These are phyloP conservation scores for Geotria australis DNA, from an alignment of 2,797 vertebrate genomes.

Conservation along the genomic window DNA sequence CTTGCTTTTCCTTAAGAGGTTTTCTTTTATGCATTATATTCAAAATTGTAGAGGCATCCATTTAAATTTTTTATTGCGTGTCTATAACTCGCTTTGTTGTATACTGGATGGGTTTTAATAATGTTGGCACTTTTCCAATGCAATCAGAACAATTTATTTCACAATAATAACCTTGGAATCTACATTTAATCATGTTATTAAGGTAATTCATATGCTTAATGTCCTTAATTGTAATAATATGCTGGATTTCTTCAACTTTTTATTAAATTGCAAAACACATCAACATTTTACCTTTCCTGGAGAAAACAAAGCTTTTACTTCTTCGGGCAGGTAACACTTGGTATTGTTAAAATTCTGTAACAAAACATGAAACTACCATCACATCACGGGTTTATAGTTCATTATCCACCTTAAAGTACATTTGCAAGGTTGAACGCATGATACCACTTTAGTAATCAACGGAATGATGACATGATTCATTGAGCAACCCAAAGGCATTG, in stretches of 20 bases:
- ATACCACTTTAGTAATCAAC: neutral
- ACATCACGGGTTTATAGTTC: neutral
- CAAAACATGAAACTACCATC: neutral
- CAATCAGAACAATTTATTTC: too few species aligned
- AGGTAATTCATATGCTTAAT: too few species aligned
- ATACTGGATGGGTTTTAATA: too few species aligned
- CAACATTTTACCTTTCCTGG: constrained; percentile 56
- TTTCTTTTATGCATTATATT: too few species aligned
- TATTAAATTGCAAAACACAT: neutral
- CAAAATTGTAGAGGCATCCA: too few species aligned
- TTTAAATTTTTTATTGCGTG: too few species aligned
- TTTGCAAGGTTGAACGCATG: too few species aligned
- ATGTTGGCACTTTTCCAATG: too few species aligned
- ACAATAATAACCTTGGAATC: too few species aligned
- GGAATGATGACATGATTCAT: neutral
- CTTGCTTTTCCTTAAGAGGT: too few species aligned
- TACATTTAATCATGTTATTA: too few species aligned
- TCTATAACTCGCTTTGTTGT: too few species aligned
- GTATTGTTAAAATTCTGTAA: constrained; percentile 75
- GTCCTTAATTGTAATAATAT: neutral
- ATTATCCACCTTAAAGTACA: constrained; percentile 1
- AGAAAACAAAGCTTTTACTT: constrained; percentile 55
- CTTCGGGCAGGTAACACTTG: constrained; percentile 60
- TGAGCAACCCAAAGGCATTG: neutral
- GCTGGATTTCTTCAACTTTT: neutral